Evolutionary conservation across 1,140 invertebrate species (phyloP).

Genomic region (Acyrthosiphon pisum): DNA sequence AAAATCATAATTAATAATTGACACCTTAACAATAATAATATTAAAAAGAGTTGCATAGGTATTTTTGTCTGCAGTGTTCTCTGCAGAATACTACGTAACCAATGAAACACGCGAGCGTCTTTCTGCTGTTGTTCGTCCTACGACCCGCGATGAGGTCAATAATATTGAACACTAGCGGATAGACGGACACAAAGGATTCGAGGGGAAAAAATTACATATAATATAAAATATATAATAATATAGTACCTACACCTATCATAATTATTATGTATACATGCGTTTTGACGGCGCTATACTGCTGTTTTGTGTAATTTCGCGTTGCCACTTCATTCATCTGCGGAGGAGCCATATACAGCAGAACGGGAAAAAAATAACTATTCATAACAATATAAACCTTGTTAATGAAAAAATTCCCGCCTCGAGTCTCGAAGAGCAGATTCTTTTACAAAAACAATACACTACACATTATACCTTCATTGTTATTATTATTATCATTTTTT

Average conservation of each 20-base stretch:
- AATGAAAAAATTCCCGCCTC: not conserved
- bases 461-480: not conserved
- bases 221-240: not conserved
- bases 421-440: not conserved
- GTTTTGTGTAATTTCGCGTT: not conserved
- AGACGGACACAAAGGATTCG: slow-evolving; percentile 9
- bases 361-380: not conserved
- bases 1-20: not conserved
- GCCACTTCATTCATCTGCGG: not conserved
- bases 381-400: not conserved
- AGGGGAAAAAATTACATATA: not conserved
- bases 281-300: not conserved
- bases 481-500: not conserved
- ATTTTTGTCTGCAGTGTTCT: not conserved
- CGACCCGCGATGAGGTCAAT: not conserved
- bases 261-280: not conserved
- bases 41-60: not conserved
- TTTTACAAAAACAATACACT: not conserved
- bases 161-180: not conserved
- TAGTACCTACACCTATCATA: not conserved
- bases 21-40: not conserved
- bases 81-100: not conserved
- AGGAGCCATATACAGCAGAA: not conserved
- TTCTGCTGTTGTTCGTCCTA: not conserved
- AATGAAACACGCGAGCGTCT: not conserved